Conservation (phyloP, 2,888 invertebrate species). For the Dasysyrphus albostriatus region DNA sequence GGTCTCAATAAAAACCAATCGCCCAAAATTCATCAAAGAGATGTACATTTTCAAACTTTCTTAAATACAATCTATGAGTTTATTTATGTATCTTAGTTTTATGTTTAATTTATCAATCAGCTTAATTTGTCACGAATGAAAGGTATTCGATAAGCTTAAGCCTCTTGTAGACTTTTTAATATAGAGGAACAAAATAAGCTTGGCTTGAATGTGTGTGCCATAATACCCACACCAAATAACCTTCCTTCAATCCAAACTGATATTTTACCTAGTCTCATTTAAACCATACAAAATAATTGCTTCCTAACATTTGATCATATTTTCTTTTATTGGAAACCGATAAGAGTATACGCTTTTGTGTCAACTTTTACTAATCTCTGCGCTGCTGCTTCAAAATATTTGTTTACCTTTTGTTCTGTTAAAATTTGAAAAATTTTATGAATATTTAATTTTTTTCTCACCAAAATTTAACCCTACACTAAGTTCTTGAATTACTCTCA, state of each 20-base stretch:
- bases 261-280: neutral
- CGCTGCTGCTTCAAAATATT: conserved; percentile 4
- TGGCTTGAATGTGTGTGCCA: neutral
- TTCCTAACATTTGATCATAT: neutral
- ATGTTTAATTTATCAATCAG: too few species aligned
- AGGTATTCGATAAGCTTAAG: too few species aligned
- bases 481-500: conserved; percentile 48
- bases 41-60: too few species aligned
- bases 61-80: too few species aligned
- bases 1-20: too few species aligned
- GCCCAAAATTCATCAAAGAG: too few species aligned
- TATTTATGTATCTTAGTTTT: too few species aligned
- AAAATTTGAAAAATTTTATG: neutral
- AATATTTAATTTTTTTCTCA: conserved; percentile 21
- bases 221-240: neutral
- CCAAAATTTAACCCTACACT: conserved; percentile 14
- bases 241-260: neutral
- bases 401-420: neutral
- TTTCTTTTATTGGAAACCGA: neutral
- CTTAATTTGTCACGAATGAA: too few species aligned
- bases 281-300: neutral
- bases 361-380: neutral
- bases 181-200: neutral
- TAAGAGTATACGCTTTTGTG: conserved; percentile 12
- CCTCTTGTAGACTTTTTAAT: neutral